Base-by-base conservation (phyloP, 1,140 invertebrate species). In the Scaptomyza hsui region DNA sequence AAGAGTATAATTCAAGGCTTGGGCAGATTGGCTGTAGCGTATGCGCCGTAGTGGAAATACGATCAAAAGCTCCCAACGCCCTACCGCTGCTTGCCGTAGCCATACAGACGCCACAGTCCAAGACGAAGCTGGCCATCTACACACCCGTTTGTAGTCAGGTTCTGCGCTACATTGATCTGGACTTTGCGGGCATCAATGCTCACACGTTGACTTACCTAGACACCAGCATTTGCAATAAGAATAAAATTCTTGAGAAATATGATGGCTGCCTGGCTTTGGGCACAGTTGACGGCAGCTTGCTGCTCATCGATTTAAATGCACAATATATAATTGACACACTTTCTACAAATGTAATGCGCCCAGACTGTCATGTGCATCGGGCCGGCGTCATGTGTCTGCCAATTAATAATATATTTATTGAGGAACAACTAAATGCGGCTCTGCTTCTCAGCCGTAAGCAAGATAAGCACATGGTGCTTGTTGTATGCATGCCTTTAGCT, bases 181-280 rank as follows among this genome's bases (percentile, higher is more conserved):
- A 29, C 0, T 9, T 29, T 6, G 7, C 26, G 7, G 45, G 37
- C 0, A 10, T 75, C 2, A 24, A 26, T 13, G 63, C 71, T 15
- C 53, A 37, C 3, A 45, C 61, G 12, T 32, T 86, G 7, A 44
- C 37, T 0, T 90, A 72, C 9, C n/a, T 90, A 0, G 52, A 69
- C 24, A 3, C 19, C n/a, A 35, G 53, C 4, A 12, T 70, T 10
- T 82, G 68, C 15, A 29, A 26, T 1, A 29, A 55, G 2, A 29
- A 51, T 0, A 73, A 78, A 0, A 44, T 41, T 9, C 13, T 88
- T 7, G 5, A 13, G 0, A 24, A 59, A 10, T 90, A 75, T 9
- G 77, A 91, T 55, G 89, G 89, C 56, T 91, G 89, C 21, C 39
- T 91, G 9, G 75, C 78, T 0, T 12, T 91, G 13, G 89, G 75